Evolutionary conservation across 2,888 invertebrate species (phyloP), one percentile per base, ranked within the genome.

Genomic region (Scaptomyza tumidula): DNA sequence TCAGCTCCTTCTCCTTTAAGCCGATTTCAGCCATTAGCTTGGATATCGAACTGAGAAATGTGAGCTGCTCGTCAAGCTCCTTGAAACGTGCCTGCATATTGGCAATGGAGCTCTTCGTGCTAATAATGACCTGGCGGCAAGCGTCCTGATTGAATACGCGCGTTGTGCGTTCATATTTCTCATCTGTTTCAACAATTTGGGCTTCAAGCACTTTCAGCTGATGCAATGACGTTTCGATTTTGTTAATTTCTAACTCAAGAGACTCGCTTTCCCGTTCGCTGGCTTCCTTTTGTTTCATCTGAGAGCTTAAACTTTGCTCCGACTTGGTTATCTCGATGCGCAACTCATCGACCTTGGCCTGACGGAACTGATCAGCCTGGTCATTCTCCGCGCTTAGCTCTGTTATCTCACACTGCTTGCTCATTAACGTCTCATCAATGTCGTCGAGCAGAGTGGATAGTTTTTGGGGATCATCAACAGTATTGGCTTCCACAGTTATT

Each of bases 221-320:
- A 45, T 92, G 90, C 16, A 93, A 94, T 0, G 95, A 94, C 39
- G 93, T 92, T 81, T 94, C 94, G 9, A 95, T 94, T 78, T 94
- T 93, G 27, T 91, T 91, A 49, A 96, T 94, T 78, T 95, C 94
- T 48, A 92, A 92, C 67, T 93, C 94, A 37, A 94, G 90, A 75
- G 93, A 93, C 0, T 91, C 90, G 0, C 94, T 92, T 74, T 96
- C 95, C 41, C 92, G 92, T 79, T 94, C 94, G 45, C 93, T 93
- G 41, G 94, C 27, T 14, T 41, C 16, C 16, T 75, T 75, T 53
- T 91, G 90, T 29, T 89, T 89, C 60, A 93, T 93, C 87, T 95
- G 95, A 16, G 94, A 93, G 3, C 93, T 91, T 60, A 95, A 94
- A 84, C 95, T 94, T 88, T 95, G 95, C 86, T 95, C 95, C 39